Evolutionary conservation across 2,797 vertebrate genomes (phyloP).

Genomic region (Paedocypris micromegethes): DNA sequence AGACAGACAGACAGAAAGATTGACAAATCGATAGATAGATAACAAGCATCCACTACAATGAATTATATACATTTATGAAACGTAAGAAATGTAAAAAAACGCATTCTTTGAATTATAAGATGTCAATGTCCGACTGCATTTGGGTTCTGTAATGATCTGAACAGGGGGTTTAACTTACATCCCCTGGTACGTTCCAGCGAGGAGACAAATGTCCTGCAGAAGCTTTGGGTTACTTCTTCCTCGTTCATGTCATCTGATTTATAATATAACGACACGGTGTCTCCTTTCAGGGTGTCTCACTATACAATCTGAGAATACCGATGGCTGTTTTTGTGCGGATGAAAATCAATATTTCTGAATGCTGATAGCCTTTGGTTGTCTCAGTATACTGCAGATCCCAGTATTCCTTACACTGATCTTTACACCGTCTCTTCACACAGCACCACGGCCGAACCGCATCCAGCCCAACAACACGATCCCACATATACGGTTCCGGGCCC

Average conservation of each 20-base stretch:
- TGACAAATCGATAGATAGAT: too few relatives aligned
- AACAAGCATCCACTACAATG: too few relatives aligned
- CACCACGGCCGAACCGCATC: slow-evolving; percentile 16
- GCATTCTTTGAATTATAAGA: too few relatives aligned
- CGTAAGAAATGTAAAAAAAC: too few relatives aligned
- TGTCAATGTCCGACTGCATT: too few relatives aligned
- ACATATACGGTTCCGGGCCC: too few relatives aligned
- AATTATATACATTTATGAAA: too few relatives aligned
- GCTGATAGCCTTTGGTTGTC: slow-evolving; percentile 37
- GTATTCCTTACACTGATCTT: slow-evolving; percentile 19
- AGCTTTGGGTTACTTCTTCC: slow-evolving; percentile 21
- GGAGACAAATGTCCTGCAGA: background rate
- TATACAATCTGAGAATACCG: slow-evolving; percentile 21
- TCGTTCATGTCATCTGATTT: slow-evolving; percentile 13
- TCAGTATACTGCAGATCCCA: slow-evolving; percentile 17
- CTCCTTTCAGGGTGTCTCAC: slow-evolving; percentile 13
- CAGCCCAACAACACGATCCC: slow-evolving; percentile 3
- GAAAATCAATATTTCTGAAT: slow-evolving; percentile 23
- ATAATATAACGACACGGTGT: slow-evolving; percentile 27
- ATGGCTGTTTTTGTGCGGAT: slow-evolving; percentile 20
- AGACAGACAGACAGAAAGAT: too few relatives aligned
- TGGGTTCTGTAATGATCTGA: too few relatives aligned
- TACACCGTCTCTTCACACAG: slow-evolving; percentile 21
- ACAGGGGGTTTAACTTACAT: background rate
- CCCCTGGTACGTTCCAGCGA: background rate